Conservation (phyloP, 1,140 invertebrate species). For the Hesperophylax magnus region DNA sequence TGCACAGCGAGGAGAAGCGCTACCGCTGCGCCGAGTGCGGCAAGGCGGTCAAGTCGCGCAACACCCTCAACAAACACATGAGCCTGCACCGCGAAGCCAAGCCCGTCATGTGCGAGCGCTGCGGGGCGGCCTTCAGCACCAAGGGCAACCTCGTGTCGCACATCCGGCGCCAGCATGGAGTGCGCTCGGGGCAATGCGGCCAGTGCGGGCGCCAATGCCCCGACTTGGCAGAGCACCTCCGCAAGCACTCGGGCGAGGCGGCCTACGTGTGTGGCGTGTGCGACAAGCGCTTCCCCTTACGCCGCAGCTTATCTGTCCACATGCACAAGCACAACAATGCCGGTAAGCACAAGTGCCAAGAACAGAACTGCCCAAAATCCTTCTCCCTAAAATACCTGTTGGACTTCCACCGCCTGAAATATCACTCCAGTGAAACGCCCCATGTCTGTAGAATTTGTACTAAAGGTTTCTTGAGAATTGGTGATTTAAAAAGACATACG, state of each 20-base stretch:
- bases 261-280: constrained; percentile 74
- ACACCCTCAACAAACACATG: constrained; percentile 62
- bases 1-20: constrained; percentile 62
- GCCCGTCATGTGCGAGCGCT: constrained; percentile 68
- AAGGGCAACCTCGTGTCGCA: constrained; percentile 70
- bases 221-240: constrained; percentile 71
- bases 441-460: constrained; percentile 66
- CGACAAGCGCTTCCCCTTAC: constrained; percentile 65
- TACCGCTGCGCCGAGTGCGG: constrained; percentile 62
- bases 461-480: constrained; percentile 64
- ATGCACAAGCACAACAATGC: constrained; percentile 65
- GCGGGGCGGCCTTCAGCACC: constrained; percentile 73
- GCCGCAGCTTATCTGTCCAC: constrained; percentile 65
- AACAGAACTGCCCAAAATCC: constrained; percentile 63
- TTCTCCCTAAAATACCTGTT: constrained; percentile 65
- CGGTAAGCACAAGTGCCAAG: constrained; percentile 64
- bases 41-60: constrained; percentile 61
- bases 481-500: constrained; percentile 65
- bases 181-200: constrained; percentile 64
- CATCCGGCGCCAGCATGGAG: constrained; percentile 64
- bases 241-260: constrained; percentile 78
- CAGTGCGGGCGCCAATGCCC: constrained; percentile 65
- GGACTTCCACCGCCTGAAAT: constrained; percentile 66
- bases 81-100: constrained; percentile 45
- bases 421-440: constrained; percentile 65